A percentile compares a stretch with the other conserved stretches of the same genome.
Evolutionary conservation across 2,888 invertebrate genomes (phyloP).

Genomic region (Resseliella maxima): DNA sequence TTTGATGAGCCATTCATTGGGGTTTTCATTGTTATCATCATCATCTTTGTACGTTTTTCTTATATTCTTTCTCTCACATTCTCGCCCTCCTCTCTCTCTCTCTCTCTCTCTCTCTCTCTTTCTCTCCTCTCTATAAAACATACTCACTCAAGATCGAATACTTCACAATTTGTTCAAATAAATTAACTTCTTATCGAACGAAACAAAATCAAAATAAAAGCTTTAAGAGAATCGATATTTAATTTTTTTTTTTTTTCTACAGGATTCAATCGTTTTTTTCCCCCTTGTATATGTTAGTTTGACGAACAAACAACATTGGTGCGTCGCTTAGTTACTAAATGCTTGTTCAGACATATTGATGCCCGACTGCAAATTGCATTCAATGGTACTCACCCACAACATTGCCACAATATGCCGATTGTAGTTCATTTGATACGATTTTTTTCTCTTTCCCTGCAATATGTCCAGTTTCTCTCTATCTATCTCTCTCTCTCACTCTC

Average conservation of each 20-base stretch:
- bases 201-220: background rate
- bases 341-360: background rate
- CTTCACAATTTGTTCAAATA: slow-evolving; percentile 38
- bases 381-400: background rate
- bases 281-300: background rate
- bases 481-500: too few species aligned
- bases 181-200: slow-evolving; percentile 14
- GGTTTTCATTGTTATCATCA: background rate
- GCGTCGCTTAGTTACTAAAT: background rate
- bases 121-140: too few species aligned
- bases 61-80: too few species aligned
- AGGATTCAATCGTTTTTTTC: background rate
- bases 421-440: background rate
- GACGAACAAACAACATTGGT: background rate
- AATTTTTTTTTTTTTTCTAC: background rate
- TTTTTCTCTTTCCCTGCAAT: too few species aligned
- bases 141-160: background rate
- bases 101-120: too few species aligned
- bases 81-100: too few species aligned
- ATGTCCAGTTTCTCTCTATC: too few species aligned
- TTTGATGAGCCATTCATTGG: background rate
- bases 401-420: background rate
- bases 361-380: background rate
- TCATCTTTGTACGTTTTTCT: background rate
- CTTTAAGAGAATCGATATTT: background rate